Conservation (phyloP, 2,113 vertebrate genomes). For the Cromileptes altivelis region DNA sequence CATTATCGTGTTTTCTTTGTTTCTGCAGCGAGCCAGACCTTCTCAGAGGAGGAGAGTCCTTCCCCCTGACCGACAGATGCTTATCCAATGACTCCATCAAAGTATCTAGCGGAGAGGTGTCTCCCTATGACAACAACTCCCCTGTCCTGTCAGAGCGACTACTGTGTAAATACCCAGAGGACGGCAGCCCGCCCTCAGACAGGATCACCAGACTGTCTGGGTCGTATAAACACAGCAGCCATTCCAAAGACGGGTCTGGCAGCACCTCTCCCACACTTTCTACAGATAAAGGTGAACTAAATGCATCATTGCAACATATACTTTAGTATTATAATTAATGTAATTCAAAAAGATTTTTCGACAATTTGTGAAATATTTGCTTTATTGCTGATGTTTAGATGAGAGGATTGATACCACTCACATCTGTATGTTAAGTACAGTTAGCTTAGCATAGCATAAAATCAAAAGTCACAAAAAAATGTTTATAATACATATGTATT, state of each 20-base stretch:
- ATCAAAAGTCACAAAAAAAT: no score
- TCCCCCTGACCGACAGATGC: constrained; percentile 87
- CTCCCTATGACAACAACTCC: constrained; percentile 98
- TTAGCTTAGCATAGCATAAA: no score
- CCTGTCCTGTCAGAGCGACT: constrained; percentile 90
- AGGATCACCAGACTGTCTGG: constrained; percentile 81
- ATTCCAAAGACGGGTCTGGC: constrained; percentile 84
- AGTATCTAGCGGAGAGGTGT: constrained; percentile 94
- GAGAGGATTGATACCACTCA: background rate
- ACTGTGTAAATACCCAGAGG: constrained; percentile 82
- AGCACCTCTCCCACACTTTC: constrained; percentile 84
- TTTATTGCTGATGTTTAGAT: background rate
- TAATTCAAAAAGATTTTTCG: background rate
- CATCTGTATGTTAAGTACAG: background rate
- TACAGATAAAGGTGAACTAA: constrained; percentile 85
- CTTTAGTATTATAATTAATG: background rate
- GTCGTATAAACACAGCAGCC: constrained; percentile 78
- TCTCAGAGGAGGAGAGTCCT: constrained; percentile 83
- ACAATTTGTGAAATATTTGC: background rate
- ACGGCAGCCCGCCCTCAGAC: constrained; percentile 79
- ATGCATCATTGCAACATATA: background rate
- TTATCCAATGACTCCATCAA: constrained; percentile 93
- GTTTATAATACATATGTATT: no score
- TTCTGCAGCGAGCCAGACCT: constrained; percentile 87
- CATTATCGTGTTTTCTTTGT: background rate